Evolutionary conservation across 2,888 invertebrate species (phyloP).

Genomic region (Lepas anatifera): DNA sequence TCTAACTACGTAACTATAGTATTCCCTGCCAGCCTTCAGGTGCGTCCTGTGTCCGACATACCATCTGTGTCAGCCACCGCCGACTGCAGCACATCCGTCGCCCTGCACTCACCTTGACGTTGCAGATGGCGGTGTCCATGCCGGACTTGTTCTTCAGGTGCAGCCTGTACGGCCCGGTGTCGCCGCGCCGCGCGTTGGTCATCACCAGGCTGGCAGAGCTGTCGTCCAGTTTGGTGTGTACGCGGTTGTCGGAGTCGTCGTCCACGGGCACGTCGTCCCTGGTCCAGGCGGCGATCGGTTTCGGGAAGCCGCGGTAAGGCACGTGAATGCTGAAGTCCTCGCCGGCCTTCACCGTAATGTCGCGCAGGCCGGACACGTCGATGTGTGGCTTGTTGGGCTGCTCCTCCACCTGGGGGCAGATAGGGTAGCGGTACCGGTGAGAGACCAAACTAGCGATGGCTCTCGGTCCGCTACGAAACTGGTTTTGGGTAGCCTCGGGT

Average conservation of each 20-base stretch:
- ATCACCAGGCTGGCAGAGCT: constrained; percentile 85
- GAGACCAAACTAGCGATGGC: too few species aligned
- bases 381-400: constrained; percentile 92
- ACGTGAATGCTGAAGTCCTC: constrained; percentile 96
- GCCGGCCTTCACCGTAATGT: constrained; percentile 92
- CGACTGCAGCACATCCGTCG: too few species aligned
- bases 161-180: constrained; percentile 82
- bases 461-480: too few species aligned
- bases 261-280: constrained; percentile 70
- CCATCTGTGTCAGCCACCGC: too few species aligned
- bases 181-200: constrained; percentile 77
- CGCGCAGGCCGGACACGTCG: constrained; percentile 84
- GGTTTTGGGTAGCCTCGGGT: too few species aligned
- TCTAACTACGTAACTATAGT: too few species aligned
- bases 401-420: constrained; percentile 61
- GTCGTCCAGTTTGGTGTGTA: constrained; percentile 55
- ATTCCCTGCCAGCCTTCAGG: too few species aligned
- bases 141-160: constrained; percentile 90
- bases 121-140: constrained; percentile 86
- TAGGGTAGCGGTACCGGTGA: too few species aligned
- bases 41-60: too few species aligned
- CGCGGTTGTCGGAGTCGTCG: constrained; percentile 41
- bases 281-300: constrained; percentile 88
- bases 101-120: too few species aligned
- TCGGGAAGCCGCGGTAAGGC: constrained; percentile 90